Evolutionary conservation across 2,888 invertebrate species (phyloP), one percentile per base, ranked within the genome.

Genomic region (Eupithecia tripunctaria): DNA sequence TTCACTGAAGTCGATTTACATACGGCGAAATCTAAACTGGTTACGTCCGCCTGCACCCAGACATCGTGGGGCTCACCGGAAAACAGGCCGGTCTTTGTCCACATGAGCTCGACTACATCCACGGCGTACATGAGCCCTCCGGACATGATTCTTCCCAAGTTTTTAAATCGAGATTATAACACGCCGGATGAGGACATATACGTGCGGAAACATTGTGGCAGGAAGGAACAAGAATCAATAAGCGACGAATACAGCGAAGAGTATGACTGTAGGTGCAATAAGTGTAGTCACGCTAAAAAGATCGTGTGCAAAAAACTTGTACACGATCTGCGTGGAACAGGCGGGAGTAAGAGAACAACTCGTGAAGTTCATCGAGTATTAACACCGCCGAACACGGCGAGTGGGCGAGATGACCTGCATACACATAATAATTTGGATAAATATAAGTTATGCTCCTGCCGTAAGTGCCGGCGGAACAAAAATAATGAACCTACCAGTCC

Each of bases 111-210:
- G 18, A 94, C 95, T 2, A 93, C 94, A 18, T 95, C 95, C 3
- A 95, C 95, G 14, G 90, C 94, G 0, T 95, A 95, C 76, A 90
- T 95, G 94, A 95, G 95, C 76, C 95, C 95, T 8, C 95, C 95
- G 59, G 95, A 95, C 74, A 81, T 89, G 76, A 86, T 94, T 15
- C 77, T 92, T 71, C 94, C 94, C 0, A 85, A 84, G 75, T 90
- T 84, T 78, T 79, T 93, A 56, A 89, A 78, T 82, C 81, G 80
- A 27, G 81, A 84, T 75, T 82, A 81, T 75, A 72, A 65, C 27
- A 74, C 82, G 29, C 81, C 82, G 29, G 83, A 82, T 72, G 83
- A 87, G 64, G 85, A 87, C 63, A 74, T 80, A 27, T 84, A 80
- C 74, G 82, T 84, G 62, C 79, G 84, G 21, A 74, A 78, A 70